A percentile compares a stretch with the other conserved stretches of the same genome.
Conservation (phyloP, 2,797 vertebrate genomes). For the Propithecus deckenii region DNA sequence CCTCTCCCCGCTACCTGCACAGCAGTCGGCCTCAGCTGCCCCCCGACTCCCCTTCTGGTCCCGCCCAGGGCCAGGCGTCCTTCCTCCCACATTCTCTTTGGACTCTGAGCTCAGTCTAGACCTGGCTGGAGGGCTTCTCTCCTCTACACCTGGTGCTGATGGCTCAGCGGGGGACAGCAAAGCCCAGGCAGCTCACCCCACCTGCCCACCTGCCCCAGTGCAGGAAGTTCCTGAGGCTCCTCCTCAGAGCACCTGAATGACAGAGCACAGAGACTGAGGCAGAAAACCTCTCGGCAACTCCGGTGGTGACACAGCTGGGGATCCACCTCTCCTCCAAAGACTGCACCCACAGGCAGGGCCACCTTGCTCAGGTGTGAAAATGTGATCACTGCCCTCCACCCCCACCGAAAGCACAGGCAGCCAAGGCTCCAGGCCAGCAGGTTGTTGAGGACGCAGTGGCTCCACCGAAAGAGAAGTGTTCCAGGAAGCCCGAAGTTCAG, state of each 20-base stretch:
- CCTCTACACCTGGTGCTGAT: background rate
- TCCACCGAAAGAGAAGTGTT: background rate
- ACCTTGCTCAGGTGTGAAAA: background rate
- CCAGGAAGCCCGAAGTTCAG: constrained; percentile 40
- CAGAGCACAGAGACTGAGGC: no score
- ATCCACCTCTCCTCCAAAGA: background rate
- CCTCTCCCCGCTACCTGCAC: background rate
- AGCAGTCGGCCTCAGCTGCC: background rate
- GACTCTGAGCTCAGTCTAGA: background rate
- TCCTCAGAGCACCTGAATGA: background rate
- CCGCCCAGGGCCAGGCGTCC: fast-evolving
- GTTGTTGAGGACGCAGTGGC: background rate
- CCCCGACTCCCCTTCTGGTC: background rate
- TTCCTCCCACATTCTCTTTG: background rate
- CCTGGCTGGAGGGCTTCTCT: background rate
- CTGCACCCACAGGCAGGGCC: background rate
- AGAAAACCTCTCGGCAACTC: background rate
- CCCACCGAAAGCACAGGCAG: background rate
- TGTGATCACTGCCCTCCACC: fast-evolving
- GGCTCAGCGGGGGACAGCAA: background rate
- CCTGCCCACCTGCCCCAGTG: background rate
- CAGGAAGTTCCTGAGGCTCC: background rate
- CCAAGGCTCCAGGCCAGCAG: background rate
- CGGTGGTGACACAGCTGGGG: background rate
- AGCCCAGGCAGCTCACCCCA: background rate